Evolutionary conservation across 2,888 invertebrate species (phyloP).

Genomic region (Labia minor): DNA sequence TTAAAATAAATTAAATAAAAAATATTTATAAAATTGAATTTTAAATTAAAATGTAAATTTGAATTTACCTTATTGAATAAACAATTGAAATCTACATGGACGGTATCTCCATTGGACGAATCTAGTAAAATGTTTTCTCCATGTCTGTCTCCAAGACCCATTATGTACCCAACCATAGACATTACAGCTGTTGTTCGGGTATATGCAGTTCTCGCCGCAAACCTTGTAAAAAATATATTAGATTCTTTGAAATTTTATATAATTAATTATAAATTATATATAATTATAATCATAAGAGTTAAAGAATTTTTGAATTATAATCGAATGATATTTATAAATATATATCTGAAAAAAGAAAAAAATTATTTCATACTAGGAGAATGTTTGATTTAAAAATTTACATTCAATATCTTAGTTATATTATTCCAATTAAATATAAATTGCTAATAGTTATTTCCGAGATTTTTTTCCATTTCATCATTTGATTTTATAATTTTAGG

Average conservation of each 20-base stretch:
- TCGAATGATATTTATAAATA: not conserved
- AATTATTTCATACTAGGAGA: too few species aligned
- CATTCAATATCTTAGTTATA: too few species aligned
- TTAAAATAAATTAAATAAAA: not conserved
- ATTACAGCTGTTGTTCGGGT: slow-evolving; percentile 91
- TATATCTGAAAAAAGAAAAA: too few species aligned
- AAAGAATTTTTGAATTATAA: not conserved
- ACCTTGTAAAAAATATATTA: slow-evolving; percentile 48
- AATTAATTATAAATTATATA: not conserved
- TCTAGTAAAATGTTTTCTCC: slow-evolving; percentile 94
- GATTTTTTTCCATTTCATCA: too few species aligned
- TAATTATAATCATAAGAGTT: not conserved
- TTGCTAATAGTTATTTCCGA: too few species aligned
- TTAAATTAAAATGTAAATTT: slow-evolving; percentile 13
- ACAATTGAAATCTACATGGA: slow-evolving; percentile 98
- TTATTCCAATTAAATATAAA: too few species aligned
- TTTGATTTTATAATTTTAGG: too few species aligned
- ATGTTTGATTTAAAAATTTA: too few species aligned
- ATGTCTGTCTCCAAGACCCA: slow-evolving; percentile 92
- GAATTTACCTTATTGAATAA: slow-evolving; percentile 74
- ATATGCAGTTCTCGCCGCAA: slow-evolving; percentile 80
- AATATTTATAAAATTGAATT: not conserved
- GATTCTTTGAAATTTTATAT: not conserved
- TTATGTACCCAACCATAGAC: slow-evolving; percentile 90
- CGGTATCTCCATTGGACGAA: slow-evolving; percentile 79